Percentiles rank a stretch among this genome's conserved stretches.
These are phyloP conservation scores for Progne subis DNA, from an alignment of 2,113 vertebrate genomes.

Conservation along the genomic window DNA sequence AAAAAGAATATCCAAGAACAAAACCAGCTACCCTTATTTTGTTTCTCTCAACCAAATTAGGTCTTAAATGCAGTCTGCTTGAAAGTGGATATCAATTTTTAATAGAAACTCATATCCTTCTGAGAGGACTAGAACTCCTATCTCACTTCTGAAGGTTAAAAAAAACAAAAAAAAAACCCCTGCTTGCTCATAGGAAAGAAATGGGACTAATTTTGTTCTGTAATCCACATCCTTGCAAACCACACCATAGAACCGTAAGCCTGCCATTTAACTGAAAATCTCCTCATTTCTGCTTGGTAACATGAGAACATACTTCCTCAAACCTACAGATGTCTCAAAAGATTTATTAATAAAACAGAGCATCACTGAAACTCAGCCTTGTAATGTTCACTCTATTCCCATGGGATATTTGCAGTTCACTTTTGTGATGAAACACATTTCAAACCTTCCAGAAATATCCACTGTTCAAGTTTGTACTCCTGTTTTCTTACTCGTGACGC, in stretches of 20 bases:
- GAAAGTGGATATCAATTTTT: neutral
- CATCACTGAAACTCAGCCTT: neutral
- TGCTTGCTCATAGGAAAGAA: neutral
- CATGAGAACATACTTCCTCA: neutral
- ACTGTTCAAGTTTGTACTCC: neutral
- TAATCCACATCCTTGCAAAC: neutral
- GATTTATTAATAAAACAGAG: slow-evolving; percentile 50
- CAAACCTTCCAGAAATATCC: neutral
- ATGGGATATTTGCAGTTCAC: neutral
- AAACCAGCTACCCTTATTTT: neutral
- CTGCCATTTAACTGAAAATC: neutral
- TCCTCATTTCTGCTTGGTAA: neutral
- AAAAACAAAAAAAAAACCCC: neutral
- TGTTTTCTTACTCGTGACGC: neutral
- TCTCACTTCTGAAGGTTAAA: neutral
- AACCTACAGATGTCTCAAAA: neutral
- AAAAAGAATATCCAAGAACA: neutral
- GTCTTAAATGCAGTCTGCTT: neutral
- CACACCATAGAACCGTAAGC: neutral
- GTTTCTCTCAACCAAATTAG: neutral
- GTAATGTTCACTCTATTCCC: slow-evolving; percentile 15
- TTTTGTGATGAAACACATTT: slow-evolving; percentile 13
- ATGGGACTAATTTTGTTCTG: neutral
- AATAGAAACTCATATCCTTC: neutral
- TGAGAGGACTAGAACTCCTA: neutral